Evolutionary conservation across 2,113 vertebrate genomes (phyloP), one percentile per base, ranked within the genome.

Genomic region (Psephotus haematonotus): DNA sequence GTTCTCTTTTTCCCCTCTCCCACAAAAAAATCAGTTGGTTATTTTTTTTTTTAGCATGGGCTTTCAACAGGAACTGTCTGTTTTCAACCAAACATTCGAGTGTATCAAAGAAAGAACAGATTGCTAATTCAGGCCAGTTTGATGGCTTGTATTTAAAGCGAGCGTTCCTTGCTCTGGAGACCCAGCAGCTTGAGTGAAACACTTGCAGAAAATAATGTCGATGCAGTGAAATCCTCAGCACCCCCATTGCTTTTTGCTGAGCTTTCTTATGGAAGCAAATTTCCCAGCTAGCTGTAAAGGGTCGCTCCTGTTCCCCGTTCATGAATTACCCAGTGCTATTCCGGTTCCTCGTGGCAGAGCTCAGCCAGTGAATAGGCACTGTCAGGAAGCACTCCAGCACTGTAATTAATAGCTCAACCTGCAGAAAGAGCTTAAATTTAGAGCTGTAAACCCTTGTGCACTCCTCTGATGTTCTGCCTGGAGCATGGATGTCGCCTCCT

Each of bases 371-470:
- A 94, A 78, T 19, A 88, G 82, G 68, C 80, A 20, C 77, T 90
- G 80, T 84, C 94, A 22, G 18, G 60, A 89, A 96, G 74, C 86
- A 35, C 72, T 95, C 80, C 91, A 82, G 83, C 81, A 17, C 84
- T 52, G 76, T 78, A 95, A 92, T 93, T 92, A 97, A 87, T 84
- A 76, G 65, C 81, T 95, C 81, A 84, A 78, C 82, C 83, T 94
- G 74, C 57, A 70, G 78, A 87, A 97, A 46, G 72, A 90, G 52
- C 65, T 95, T 59, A 60, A 85, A 85, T 96, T 87, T 82, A 91
- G 74, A 92, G 84, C 84, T 91, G 55, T 28, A 59, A 18, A 60
- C 57, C 77, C 83, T 29, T 15, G 43, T 4, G 33, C 1, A 5
- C 78, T 69, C 47, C 49, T 90, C 60, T 4, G 37, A 24, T 80